Base-by-base conservation (phyloP, 2,888 invertebrate genomes). In the Epirrhoe alternata region DNA sequence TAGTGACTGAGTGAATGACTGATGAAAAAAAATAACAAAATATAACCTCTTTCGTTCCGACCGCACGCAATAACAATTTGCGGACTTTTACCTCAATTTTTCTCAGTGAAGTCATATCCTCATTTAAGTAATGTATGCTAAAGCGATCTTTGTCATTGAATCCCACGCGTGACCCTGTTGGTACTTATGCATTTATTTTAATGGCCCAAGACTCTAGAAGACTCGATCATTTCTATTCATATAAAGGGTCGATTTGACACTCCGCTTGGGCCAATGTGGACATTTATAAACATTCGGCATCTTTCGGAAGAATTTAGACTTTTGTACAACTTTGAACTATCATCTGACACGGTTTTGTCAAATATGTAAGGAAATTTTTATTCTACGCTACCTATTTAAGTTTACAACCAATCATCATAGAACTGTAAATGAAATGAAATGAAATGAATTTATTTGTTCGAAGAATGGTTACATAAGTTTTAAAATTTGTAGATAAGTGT, bases 101-200 rank as follows among this genome's bases (percentile, higher is more conserved):
- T 59, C 30, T 49, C 6, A 51, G 50, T 66, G 62, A 62, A 62
- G 55, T 66, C 66, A 66, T 62, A 66, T 66, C 66, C 66, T 66
- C 59, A 59, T 59, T 62, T 33, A 38, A 24, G 51, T 51, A 55
- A 59, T 60, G 51, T 30, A 55, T 51, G 45, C 59, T 38, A 35
- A 33, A 45, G 12, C 52, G 59, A 49, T 66, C 38, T 61, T 60
- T 63, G 67, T 67, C 67, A 67, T 67, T 67, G 55, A 50, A 30
- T 16, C 67, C 67, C 67, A 67, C 67, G 67, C 67, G 38, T 38
- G 67, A 56, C 67, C 66, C 59, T 64, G 64, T 16, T 59, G 31
- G 55, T 53, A 55, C 51, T 58, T 66, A 54, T 59, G 59, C 58
- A 59, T 64, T 61, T 64, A 64, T 59, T 50, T 54, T 54, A 50